Evolutionary conservation across 2,113 vertebrate genomes (phyloP), one percentile per base, ranked within the genome.

Genomic region (Setophaga coronata): DNA sequence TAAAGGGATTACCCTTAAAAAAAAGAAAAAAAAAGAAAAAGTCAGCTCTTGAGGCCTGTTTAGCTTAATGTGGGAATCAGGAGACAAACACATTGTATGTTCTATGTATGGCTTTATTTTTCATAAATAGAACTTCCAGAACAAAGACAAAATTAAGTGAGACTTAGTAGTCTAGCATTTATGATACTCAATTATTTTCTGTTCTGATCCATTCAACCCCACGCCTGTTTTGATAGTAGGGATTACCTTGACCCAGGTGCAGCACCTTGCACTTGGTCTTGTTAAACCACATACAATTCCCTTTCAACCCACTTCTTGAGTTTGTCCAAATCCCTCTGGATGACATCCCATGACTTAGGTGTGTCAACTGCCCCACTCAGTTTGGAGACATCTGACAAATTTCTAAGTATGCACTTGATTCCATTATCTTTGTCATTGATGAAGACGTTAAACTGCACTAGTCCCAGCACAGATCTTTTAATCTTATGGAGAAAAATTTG

Each of bases 221-320:
- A 17, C 2, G 0, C 16, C 24, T 40, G 6, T 28, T 5, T 12
- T 54, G 10, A 14, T 31, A 26, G 10, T 0, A 2, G 29, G 9
- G 12, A 0, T 33, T 67, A 16, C 36, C 21, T 48, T 8, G 1
- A 33, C 14, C 15, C 7, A 33, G 6, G 12, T 64, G 16, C 6
- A 13, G 7, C 8, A 40, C 4, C 11, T 71, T n/a, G 16, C n/a
- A n/a, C 5, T 60, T 71, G 21, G 2, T 38, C 12, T 64, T 33
- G 7, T 47, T 42, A 57, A 76, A 54, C 18, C 0, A 11, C 26
- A 14, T 9, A 26, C 19, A 16, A 21, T 45, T 50, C 15, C 29
- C 21, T 9, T 7, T 4, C 2, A 38, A 4, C 10, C 5, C 7
- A 34, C 8, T 53, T 60, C 19, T 20, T 8, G 3, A 18, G 36